Percentiles rank a stretch among this genome's conserved stretches.
These are phyloP conservation scores for Salarias fasciatus DNA, from an alignment of 2,797 vertebrate genomes.

Conservation along the genomic window DNA sequence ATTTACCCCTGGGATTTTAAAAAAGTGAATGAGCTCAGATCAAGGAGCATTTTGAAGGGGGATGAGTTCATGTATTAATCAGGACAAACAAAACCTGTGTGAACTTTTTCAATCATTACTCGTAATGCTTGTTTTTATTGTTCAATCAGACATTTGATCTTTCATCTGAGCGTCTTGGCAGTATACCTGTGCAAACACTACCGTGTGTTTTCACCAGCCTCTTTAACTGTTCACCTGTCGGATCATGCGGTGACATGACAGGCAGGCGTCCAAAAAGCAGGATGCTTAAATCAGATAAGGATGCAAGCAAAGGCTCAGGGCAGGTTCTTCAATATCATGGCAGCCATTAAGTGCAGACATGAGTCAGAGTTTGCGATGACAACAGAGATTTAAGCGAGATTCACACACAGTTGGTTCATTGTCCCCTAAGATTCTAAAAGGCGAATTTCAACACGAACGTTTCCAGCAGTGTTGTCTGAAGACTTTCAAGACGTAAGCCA, in stretches of 20 bases:
- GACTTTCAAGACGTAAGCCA: constrained; percentile 2
- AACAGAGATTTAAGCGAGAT: constrained; percentile 25
- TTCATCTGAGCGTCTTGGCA: not conserved
- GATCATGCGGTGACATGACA: constrained; percentile 21
- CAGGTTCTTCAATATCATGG: not conserved
- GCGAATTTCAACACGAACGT: constrained; percentile 13
- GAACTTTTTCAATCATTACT: not conserved
- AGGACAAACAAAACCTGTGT: constrained; percentile 1
- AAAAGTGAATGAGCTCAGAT: constrained; percentile 16
- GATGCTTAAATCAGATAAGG: not conserved
- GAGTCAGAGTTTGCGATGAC: constrained; percentile 39
- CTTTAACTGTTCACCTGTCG: constrained; percentile 11
- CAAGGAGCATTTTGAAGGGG: constrained; percentile 42
- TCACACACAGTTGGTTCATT: constrained; percentile 33
- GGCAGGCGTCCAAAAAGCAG: constrained; percentile 11
- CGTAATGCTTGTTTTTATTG: not conserved
- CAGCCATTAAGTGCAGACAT: constrained; percentile 14
- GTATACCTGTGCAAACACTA: not conserved
- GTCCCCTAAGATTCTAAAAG: constrained; percentile 3
- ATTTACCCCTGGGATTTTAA: constrained; percentile 24
- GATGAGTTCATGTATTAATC: constrained; percentile 25
- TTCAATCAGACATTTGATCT: accelerated
- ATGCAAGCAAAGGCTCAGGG: constrained; percentile 7
- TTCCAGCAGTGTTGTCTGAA: constrained; percentile 6
- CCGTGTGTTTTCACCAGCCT: not conserved